phyloP scores from a whole-genome alignment of 2,113 vertebrate species.

The Leuciscus idus region DNA sequence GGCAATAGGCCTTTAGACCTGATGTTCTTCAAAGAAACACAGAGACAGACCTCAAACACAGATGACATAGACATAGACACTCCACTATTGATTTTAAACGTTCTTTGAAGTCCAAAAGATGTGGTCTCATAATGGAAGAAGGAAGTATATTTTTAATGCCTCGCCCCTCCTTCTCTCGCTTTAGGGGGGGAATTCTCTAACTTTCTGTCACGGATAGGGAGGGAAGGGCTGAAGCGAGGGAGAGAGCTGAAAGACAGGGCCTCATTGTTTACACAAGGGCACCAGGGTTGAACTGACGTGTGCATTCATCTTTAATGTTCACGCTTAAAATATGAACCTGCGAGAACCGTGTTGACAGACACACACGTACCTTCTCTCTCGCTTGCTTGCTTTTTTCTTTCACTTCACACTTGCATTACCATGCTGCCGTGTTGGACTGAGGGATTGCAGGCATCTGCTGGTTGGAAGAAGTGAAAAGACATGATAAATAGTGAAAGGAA shows the following conservation, averaged over 20 bases:
- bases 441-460: slow-evolving; percentile 10
- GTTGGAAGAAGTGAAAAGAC: slow-evolving; percentile 24
- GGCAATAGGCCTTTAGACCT: slow-evolving; percentile 37
- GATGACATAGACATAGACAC: slow-evolving; percentile 32
- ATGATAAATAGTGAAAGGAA: slow-evolving; percentile 26
- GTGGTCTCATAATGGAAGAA: background rate
- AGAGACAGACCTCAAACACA: slow-evolving; percentile 47
- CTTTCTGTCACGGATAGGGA: slow-evolving; percentile 18
- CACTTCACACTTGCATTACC: slow-evolving; percentile 13
- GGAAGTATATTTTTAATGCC: slow-evolving; percentile 25
- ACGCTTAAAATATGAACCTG: slow-evolving; percentile 51
- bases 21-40: slow-evolving; percentile 35
- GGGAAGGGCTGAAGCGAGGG: slow-evolving; percentile 42
- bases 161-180: background rate
- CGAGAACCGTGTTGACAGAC: slow-evolving; percentile 22
- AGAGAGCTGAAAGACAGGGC: slow-evolving; percentile 39
- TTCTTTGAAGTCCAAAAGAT: slow-evolving; percentile 26
- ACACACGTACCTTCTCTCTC: slow-evolving; percentile 18
- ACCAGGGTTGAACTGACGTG: slow-evolving; percentile 55
- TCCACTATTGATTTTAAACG: slow-evolving; percentile 21
- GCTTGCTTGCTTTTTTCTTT: background rate
- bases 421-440: slow-evolving; percentile 13
- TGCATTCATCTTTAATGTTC: slow-evolving; percentile 56
- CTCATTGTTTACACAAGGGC: slow-evolving; percentile 54
- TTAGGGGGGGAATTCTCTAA: slow-evolving; percentile 15